phyloP scores from a whole-genome alignment of 2,113 vertebrate genomes.

The Stictonetta naevosa region DNA sequence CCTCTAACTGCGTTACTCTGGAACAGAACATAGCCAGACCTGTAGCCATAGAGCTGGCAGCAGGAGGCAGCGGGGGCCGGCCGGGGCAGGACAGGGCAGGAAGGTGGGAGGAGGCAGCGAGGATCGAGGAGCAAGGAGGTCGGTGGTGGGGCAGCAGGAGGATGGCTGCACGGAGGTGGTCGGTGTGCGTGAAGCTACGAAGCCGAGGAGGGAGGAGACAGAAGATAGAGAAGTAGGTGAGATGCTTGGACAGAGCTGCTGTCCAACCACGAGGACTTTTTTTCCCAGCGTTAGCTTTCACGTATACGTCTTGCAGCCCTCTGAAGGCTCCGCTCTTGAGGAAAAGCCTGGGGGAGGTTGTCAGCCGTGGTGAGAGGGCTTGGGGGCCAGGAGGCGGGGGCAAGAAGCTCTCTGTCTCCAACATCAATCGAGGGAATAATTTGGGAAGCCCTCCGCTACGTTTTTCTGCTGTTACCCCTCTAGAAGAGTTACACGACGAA shows the following conservation, averaged over 20 bases:
- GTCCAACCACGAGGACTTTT: not conserved
- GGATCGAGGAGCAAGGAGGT: not conserved
- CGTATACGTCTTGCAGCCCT: not conserved
- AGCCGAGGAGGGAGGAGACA: not conserved
- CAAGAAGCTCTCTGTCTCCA: too few relatives aligned
- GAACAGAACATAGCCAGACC: not conserved
- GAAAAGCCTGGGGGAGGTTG: not conserved
- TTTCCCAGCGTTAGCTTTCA: accelerated
- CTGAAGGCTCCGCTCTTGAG: not conserved
- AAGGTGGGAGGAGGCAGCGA: not conserved
- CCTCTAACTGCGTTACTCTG: not conserved
- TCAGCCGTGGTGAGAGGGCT: not conserved
- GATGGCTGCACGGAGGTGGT: not conserved
- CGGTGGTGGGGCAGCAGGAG: accelerated
- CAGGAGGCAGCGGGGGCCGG: accelerated
- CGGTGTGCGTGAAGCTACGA: accelerated
- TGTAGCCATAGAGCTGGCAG: not conserved
- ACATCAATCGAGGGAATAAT: not conserved
- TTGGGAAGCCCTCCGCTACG: not conserved
- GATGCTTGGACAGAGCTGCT: not conserved
- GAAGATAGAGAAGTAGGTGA: not conserved
- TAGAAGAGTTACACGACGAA: not conserved
- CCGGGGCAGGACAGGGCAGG: not conserved
- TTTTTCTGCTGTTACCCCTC: not conserved
- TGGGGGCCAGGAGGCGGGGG: too few relatives aligned